Percentiles rank a stretch among this genome's conserved stretches.
phyloP scores from a whole-genome alignment of 2,888 invertebrate species.

The Oscheius sp. region DNA sequence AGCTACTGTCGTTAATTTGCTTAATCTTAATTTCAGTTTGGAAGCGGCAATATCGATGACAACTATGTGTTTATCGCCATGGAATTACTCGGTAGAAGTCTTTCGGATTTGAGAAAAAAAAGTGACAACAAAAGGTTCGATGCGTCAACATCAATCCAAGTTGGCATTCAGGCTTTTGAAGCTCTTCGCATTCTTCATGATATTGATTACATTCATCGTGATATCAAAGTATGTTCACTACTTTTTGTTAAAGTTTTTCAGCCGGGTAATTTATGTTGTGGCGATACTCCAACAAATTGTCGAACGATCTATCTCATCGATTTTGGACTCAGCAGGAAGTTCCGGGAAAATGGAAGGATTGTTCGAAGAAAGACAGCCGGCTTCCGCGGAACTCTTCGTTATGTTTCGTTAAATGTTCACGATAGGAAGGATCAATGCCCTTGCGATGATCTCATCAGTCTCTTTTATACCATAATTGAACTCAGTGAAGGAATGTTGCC shows the following conservation, averaged over 20 bases:
- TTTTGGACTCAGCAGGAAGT: slow-evolving; percentile 31
- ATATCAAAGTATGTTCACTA: neutral
- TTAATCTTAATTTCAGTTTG: slow-evolving; percentile 6
- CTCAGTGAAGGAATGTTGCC: slow-evolving; percentile 41
- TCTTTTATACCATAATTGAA: slow-evolving; percentile 46
- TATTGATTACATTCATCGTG: slow-evolving; percentile 30
- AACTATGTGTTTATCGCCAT: slow-evolving; percentile 24
- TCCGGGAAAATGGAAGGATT: neutral
- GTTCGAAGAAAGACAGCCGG: slow-evolving; percentile 14
- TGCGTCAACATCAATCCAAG: slow-evolving; percentile 13
- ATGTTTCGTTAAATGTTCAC: slow-evolving; percentile 39
- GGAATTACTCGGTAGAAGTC: slow-evolving; percentile 29
- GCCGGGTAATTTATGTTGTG: slow-evolving; percentile 33
- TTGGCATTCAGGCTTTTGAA: slow-evolving; percentile 19
- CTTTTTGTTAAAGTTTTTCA: slow-evolving; percentile 28
- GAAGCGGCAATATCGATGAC: slow-evolving; percentile 21
- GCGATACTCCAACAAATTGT: neutral
- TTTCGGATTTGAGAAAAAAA: slow-evolving; percentile 25
- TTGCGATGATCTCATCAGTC: slow-evolving; percentile 45
- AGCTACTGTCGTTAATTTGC: too few relatives aligned
- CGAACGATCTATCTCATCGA: slow-evolving; percentile 31
- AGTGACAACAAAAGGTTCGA: slow-evolving; percentile 10
- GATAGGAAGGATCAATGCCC: slow-evolving; percentile 29
- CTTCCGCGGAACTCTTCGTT: slow-evolving; percentile 33
- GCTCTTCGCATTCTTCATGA: slow-evolving; percentile 29